Base-by-base conservation (phyloP, 2,797 vertebrate species). In the Orientallactaga sibirica region DNA sequence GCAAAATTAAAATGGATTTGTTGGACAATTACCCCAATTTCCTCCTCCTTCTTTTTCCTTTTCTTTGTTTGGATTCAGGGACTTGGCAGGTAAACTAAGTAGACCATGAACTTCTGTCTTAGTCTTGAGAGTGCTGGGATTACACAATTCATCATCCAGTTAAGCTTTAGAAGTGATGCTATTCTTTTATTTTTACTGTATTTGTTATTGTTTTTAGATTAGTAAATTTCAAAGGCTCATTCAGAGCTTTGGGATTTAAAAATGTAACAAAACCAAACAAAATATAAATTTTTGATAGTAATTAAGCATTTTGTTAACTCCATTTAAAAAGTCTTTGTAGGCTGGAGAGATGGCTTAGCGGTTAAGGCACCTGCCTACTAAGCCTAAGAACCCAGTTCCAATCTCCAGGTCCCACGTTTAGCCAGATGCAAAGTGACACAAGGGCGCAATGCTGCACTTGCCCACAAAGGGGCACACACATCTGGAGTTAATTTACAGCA, bases 241-340 rank as follows among this genome's bases (percentile, higher is more conserved):
- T 7, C 12, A 52, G 5, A 88, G 20, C 71, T 41, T 43, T 79
- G 48, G n/a, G 29, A 52, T 80, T 75, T 86, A 41, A 74, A 71
- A 86, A 89, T 77, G 2, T 77, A 89, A 76, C 2, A 62, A 18
- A 7, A 2, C 27, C 62, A 48, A 71, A 77, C 71, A 76, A 80
- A 16, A 7, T n/a, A 41, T 16, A 64, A 58, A 52, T 75, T 85
- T 58, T 89, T 67, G 61, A 11, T 79, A 58, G 61, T 33, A 78
- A 27, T 70, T 90, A 79, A 86, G 5, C 41, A 73, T 75, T 91
- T 85, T 82, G 29, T 67, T 82, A 62, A 77, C 20, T 95, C 55
- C 92, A 96, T 94, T 92, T 93, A 80, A 87, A 95, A 86, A 78
- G 48, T 88, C 85, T 94, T 94, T 90, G 55, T 37, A 37, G 33